Conservation (phyloP, 1,140 invertebrate genomes). For the Papilio aristodemus region DNA sequence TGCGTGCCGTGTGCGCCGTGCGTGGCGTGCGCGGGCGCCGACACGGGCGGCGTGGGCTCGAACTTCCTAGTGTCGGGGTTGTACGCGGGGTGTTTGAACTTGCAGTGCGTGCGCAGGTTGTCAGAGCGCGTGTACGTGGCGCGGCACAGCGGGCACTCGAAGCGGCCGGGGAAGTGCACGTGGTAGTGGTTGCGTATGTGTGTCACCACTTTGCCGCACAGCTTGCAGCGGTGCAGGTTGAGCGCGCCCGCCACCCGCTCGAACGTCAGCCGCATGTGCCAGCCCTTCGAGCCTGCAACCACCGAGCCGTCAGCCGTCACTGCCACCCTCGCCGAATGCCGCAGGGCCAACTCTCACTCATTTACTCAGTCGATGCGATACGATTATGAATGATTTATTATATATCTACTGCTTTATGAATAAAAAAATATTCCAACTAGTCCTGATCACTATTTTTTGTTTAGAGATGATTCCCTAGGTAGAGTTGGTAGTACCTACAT, state of each 20-base stretch:
- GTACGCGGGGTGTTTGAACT: constrained; percentile 91
- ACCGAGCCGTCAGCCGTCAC: constrained; percentile 62
- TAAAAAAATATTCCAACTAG: background rate
- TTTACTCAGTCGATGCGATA: background rate
- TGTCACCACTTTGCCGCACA: constrained; percentile 94
- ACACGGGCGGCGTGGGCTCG: constrained; percentile 82
- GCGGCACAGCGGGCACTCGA: constrained; percentile 92
- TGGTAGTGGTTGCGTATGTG: constrained; percentile 95
- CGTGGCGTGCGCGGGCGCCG: constrained; percentile 77
- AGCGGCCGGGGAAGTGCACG: constrained; percentile 92
- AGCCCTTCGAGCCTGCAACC: constrained; percentile 93
- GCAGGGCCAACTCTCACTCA: constrained; percentile 44
- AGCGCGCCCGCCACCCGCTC: constrained; percentile 92
- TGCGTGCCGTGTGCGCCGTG: constrained; percentile 49
- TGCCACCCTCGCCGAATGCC: constrained; percentile 37
- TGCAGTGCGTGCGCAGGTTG: constrained; percentile 93
- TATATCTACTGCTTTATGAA: background rate
- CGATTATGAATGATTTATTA: constrained; percentile 29
- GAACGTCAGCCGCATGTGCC: constrained; percentile 94
- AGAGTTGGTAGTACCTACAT: too few species aligned
- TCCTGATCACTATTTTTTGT: background rate
- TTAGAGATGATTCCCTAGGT: background rate
- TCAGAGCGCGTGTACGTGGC: constrained; percentile 93
- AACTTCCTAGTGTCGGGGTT: constrained; percentile 91
- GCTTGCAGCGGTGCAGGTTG: constrained; percentile 93